These are phyloP conservation scores for Drosophila arawakana DNA, from an alignment of 1,140 invertebrate species.

Conservation along the genomic window DNA sequence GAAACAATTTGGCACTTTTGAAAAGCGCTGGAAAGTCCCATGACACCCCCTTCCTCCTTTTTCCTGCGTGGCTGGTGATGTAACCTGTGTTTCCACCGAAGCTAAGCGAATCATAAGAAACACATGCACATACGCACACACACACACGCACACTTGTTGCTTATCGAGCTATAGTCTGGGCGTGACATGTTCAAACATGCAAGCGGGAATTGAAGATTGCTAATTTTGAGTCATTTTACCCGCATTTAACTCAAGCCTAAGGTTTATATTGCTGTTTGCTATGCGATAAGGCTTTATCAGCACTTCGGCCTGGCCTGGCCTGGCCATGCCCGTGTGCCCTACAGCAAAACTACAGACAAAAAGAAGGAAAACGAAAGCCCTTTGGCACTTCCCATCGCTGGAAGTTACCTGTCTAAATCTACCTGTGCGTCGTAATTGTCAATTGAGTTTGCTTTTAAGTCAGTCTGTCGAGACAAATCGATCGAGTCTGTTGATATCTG, in stretches of 20 bases:
- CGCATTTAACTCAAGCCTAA: slow-evolving; percentile 17
- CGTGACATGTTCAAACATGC: slow-evolving; percentile 41
- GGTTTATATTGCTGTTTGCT: slow-evolving; percentile 12
- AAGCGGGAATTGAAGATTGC: slow-evolving; percentile 11
- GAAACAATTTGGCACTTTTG: neutral
- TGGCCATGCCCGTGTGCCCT: neutral
- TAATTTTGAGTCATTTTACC: slow-evolving; percentile 39
- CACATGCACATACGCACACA: neutral
- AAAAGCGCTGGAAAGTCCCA: neutral
- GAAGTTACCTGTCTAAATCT: neutral
- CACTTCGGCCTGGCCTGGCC: neutral
- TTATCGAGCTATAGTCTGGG: slow-evolving; percentile 27
- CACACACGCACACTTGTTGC: slow-evolving; percentile 33
- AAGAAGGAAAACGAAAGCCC: neutral
- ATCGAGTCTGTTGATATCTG: neutral
- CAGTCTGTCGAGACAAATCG: slow-evolving; percentile 1
- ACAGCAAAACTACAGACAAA: too few relatives aligned
- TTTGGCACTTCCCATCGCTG: neutral
- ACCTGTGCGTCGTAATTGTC: slow-evolving; percentile 5
- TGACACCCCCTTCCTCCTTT: neutral
- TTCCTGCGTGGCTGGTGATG: slow-evolving; percentile 1
- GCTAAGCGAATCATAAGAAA: neutral
- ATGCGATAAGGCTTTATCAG: slow-evolving; percentile 28
- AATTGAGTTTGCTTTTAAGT: neutral
- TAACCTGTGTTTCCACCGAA: slow-evolving; percentile 19